These are phyloP conservation scores for Pelagia noctiluca DNA, from an alignment of 30 jellyfish, hydroid and myxozoan species.

Conservation along the genomic window DNA sequence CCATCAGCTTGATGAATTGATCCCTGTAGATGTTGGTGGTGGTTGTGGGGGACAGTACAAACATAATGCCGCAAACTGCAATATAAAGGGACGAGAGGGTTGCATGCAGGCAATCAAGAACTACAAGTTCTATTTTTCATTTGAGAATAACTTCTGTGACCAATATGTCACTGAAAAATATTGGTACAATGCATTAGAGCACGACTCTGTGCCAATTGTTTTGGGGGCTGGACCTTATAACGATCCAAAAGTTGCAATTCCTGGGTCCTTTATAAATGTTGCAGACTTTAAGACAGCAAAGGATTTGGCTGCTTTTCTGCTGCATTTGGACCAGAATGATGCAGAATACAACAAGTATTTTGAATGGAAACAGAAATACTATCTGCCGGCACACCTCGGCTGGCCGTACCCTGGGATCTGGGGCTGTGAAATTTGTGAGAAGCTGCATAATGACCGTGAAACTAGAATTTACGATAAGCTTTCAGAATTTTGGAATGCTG, in stretches of 20 bases:
- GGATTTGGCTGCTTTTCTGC: constrained; percentile 41
- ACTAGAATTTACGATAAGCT: constrained; percentile 25
- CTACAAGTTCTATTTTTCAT: constrained; percentile 57
- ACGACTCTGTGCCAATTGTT: constrained; percentile 64
- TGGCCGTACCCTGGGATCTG: constrained; percentile 50
- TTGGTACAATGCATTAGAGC: constrained; percentile 68
- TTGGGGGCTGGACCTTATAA: constrained; percentile 73
- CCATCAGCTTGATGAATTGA: constrained; percentile 28
- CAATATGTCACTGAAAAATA: constrained; percentile 77
- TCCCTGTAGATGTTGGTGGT: constrained; percentile 65
- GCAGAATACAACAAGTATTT: constrained; percentile 67
- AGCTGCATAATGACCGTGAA: constrained; percentile 7
- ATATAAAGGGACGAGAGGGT: constrained; percentile 31
- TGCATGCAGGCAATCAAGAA: constrained; percentile 33
- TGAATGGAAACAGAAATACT: constrained; percentile 57
- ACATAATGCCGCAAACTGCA: constrained; percentile 24
- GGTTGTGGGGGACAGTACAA: constrained; percentile 44
- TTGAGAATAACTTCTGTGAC: constrained; percentile 65
- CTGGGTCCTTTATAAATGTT: constrained; percentile 61
- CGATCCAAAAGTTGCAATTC: constrained; percentile 42
- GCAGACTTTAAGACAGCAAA: constrained; percentile 35
- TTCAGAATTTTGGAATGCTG: constrained; percentile 13
- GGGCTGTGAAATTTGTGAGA: constrained; percentile 42
- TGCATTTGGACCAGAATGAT: constrained; percentile 43
- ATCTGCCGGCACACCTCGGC: constrained; percentile 1